These are phyloP conservation scores for Anolis apletophallus DNA, from an alignment of 2,797 vertebrate species.

Conservation along the genomic window DNA sequence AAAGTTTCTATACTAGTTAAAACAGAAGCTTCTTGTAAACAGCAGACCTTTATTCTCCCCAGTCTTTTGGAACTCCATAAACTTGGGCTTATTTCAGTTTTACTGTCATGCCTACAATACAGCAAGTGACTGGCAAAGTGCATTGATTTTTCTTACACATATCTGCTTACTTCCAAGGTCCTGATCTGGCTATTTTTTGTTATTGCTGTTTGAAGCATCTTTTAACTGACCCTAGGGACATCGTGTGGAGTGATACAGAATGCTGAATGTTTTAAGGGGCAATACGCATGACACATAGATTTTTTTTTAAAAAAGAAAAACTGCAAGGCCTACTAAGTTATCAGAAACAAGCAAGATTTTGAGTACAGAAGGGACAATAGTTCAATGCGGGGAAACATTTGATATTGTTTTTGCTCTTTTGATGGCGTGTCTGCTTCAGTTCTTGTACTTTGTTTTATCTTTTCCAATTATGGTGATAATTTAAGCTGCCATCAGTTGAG, in stretches of 20 bases:
- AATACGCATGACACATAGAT: too few relatives aligned
- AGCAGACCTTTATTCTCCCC: not conserved
- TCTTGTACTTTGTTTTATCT: not conserved
- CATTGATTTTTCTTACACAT: not conserved
- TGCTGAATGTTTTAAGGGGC: not conserved
- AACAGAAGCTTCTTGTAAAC: not conserved
- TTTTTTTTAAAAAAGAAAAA: conserved; percentile 4
- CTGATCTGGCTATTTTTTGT: not conserved
- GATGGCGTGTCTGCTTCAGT: too few relatives aligned
- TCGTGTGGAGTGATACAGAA: not conserved
- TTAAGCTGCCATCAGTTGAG: not conserved
- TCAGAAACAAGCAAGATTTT: not conserved
- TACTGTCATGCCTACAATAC: not conserved
- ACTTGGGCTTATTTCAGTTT: conserved; percentile 7
- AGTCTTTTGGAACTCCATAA: not conserved
- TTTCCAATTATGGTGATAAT: not conserved
- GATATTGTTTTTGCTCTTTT: too few relatives aligned
- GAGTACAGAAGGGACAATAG: not conserved
- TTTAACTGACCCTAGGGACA: not conserved
- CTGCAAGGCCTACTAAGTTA: not conserved
- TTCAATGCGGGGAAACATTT: not conserved
- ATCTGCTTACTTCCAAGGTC: conserved; percentile 9
- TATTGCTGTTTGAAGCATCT: not conserved
- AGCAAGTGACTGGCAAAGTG: not conserved
- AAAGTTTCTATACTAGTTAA: not conserved